Percentiles rank a stretch among this genome's conserved stretches.
Evolutionary conservation across 2,888 invertebrate species (phyloP).

Genomic region (Tipula vernalis): DNA sequence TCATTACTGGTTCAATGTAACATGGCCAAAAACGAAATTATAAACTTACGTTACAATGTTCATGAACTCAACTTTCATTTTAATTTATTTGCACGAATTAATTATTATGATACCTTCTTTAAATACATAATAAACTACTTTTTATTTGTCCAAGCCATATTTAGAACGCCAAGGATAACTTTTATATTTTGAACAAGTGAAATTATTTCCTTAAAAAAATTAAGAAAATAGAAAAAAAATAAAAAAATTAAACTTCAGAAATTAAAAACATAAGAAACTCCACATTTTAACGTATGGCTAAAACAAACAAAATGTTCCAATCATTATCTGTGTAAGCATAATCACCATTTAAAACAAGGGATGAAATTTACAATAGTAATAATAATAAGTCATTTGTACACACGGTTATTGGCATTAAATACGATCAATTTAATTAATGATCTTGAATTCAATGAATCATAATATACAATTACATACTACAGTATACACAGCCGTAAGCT

Average conservation of each 20-base stretch:
- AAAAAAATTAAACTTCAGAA: not conserved
- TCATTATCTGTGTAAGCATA: not conserved
- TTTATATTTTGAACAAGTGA: not conserved
- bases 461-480: not conserved
- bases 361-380: not conserved
- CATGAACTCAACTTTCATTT: not conserved
- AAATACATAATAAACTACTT: not conserved
- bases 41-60: not conserved
- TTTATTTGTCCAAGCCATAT: not conserved
- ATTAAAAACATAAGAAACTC: not conserved
- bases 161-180: not conserved
- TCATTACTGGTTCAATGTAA: not conserved
- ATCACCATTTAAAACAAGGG: not conserved
- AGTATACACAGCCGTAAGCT: not conserved
- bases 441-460: not conserved
- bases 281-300: not conserved
- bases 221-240: not conserved
- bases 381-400: not conserved
- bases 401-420: not conserved
- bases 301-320: not conserved
- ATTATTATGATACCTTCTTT: not conserved
- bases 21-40: not conserved
- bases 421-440: not conserved
- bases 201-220: not conserved
- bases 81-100: not conserved